Percentiles rank a stretch among this genome's conserved stretches.
phyloP scores from a whole-genome alignment of 2,113 vertebrate species.

The Dryoscopus gambensis region DNA sequence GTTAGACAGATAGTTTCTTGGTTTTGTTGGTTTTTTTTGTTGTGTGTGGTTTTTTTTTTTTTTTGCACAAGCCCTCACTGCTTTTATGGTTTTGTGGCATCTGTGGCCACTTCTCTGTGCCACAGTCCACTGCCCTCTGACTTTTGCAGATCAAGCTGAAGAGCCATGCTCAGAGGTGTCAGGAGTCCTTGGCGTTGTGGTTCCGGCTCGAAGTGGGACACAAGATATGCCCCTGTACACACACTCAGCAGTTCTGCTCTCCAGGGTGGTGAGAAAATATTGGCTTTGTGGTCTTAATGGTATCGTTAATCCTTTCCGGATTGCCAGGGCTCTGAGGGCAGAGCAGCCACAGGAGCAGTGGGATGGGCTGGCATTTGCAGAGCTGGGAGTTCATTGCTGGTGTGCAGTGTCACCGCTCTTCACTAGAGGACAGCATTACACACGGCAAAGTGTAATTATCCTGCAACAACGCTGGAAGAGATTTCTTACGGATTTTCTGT shows the following conservation, averaged over 20 bases:
- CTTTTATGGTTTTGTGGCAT: not conserved
- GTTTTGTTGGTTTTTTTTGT: not conserved
- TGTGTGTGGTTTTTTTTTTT: not conserved
- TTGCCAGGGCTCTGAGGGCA: not conserved
- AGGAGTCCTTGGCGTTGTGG: not conserved
- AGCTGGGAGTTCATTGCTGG: not conserved
- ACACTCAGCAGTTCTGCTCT: not conserved
- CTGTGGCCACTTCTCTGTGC: not conserved
- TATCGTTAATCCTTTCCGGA: not conserved
- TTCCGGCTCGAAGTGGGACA: not conserved
- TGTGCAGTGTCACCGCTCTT: not conserved
- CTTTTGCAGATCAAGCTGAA: not conserved
- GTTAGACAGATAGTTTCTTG: not conserved
- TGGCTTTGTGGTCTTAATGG: not conserved
- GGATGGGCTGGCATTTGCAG: not conserved
- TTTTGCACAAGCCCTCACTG: not conserved
- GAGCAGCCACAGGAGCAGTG: not conserved
- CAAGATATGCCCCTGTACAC: no score
- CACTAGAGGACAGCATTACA: constrained; percentile 54
- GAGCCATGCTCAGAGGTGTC: not conserved
- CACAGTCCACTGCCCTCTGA: not conserved
- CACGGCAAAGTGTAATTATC: not conserved
- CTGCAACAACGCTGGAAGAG: not conserved
- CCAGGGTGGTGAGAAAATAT: not conserved
- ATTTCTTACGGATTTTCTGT: accelerated